Conservation (phyloP, 2,888 invertebrate genomes). For the Thysanoteuthis rhombus region DNA sequence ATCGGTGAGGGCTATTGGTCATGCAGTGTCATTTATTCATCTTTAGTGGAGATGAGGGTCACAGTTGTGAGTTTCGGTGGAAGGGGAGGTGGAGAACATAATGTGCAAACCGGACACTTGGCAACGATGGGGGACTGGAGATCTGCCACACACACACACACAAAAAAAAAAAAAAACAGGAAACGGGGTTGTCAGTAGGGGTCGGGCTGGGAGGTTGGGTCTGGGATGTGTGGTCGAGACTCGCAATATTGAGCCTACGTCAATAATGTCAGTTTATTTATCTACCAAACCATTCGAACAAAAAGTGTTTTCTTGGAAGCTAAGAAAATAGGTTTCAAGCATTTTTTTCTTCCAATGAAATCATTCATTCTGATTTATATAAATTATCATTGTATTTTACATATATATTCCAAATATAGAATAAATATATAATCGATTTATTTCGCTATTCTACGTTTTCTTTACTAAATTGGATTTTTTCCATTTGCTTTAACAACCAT, state of each 20-base stretch:
- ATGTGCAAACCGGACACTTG: background rate
- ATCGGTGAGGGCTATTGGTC: background rate
- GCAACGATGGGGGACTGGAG: background rate
- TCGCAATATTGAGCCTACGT: background rate
- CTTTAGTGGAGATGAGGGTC: background rate
- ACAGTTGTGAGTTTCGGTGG: background rate
- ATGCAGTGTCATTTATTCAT: background rate
- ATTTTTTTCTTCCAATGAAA: background rate
- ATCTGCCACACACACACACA: background rate
- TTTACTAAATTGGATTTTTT: background rate
- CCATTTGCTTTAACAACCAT: background rate
- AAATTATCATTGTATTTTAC: background rate
- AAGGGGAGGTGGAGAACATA: background rate
- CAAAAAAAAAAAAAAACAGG: background rate
- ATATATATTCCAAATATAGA: background rate
- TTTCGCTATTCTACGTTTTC: background rate
- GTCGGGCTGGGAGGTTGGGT: background rate
- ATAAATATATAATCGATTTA: background rate
- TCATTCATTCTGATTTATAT: constrained; percentile 12
- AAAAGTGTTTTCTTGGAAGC: background rate
- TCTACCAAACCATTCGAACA: background rate
- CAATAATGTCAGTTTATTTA: background rate
- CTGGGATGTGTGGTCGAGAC: background rate
- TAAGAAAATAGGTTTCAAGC: background rate
- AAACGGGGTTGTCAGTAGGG: background rate